phyloP scores from a whole-genome alignment of 1,140 invertebrate species.

The Drosophila subobscura region DNA sequence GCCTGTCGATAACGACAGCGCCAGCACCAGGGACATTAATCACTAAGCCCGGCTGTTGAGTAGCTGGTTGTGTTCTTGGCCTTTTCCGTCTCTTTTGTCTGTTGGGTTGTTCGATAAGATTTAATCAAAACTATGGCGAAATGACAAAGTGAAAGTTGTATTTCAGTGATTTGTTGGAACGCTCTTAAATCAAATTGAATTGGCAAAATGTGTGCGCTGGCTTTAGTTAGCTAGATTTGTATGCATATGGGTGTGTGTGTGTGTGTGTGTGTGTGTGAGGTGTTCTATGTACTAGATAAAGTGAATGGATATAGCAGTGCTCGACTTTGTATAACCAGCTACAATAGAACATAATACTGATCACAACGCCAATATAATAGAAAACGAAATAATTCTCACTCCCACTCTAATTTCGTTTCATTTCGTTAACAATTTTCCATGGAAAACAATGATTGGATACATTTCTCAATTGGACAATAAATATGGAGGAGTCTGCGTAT shows the following conservation, averaged over 20 bases:
- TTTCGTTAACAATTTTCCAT: conserved; percentile 54
- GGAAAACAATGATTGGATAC: conserved; percentile 49
- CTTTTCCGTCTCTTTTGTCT: not conserved
- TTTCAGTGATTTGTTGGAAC: conserved; percentile 70
- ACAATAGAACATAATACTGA: conserved; percentile 73
- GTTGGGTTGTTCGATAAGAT: conserved; percentile 34
- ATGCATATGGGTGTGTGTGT: conserved; percentile 23
- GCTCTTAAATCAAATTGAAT: conserved; percentile 68
- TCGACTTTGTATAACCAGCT: conserved; percentile 65
- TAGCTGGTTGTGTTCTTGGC: conserved; percentile 24
- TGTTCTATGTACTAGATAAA: conserved; percentile 34
- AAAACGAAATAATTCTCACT: conserved; percentile 30
- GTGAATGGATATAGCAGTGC: conserved; percentile 58
- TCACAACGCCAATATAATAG: conserved; percentile 71
- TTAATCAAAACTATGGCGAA: conserved; percentile 57
- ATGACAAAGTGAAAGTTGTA: conserved; percentile 59
- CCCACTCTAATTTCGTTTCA: not conserved
- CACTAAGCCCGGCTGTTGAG: conserved; percentile 49
- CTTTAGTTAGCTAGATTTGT: conserved; percentile 44
- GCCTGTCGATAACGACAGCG: conserved; percentile 64
- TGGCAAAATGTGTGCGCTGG: conserved; percentile 51
- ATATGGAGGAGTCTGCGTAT: conserved; percentile 49
- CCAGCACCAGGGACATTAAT: conserved; percentile 59
- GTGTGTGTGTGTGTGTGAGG: conserved; percentile 22
- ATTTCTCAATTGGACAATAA: conserved; percentile 55